A percentile compares a stretch with the other conserved stretches of the same genome.
phyloP scores from a whole-genome alignment of 2,113 vertebrate genomes.

The Syrrhaptes paradoxus region DNA sequence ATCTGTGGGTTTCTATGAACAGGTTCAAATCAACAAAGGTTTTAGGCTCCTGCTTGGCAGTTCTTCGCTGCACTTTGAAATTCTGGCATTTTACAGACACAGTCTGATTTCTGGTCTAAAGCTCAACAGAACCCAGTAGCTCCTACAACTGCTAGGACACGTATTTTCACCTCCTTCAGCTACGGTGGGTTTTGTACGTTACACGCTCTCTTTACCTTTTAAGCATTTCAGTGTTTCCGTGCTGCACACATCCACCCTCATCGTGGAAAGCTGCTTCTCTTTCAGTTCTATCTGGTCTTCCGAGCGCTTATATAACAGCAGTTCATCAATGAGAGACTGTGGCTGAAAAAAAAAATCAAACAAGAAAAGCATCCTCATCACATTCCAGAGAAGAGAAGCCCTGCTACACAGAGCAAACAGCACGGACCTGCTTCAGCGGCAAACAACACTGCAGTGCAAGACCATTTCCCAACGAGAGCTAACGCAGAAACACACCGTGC shows the following conservation, averaged over 20 bases:
- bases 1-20: neutral
- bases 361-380: neutral
- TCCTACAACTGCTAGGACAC: neutral
- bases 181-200: accelerated
- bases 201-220: slow-evolving; percentile 80
- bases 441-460: accelerated
- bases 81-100: neutral
- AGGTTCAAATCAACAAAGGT: neutral
- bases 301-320: slow-evolving; percentile 81
- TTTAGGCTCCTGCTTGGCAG: neutral
- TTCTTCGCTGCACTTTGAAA: neutral
- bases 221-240: slow-evolving; percentile 93
- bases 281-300: slow-evolving; percentile 90
- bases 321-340: slow-evolving; percentile 87
- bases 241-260: slow-evolving; percentile 93
- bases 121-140: neutral
- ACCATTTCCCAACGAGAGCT: accelerated
- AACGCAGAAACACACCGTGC: accelerated
- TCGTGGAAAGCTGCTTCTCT: slow-evolving; percentile 91
- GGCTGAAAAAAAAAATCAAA: slow-evolving; percentile 75
- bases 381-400: neutral
- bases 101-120: neutral
- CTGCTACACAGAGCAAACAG: neutral
- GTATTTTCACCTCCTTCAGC: accelerated
- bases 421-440: neutral